Evolutionary conservation across 2,888 invertebrate genomes (phyloP), one percentile per base, ranked within the genome.

Genomic region (Diplolepis rosae): DNA sequence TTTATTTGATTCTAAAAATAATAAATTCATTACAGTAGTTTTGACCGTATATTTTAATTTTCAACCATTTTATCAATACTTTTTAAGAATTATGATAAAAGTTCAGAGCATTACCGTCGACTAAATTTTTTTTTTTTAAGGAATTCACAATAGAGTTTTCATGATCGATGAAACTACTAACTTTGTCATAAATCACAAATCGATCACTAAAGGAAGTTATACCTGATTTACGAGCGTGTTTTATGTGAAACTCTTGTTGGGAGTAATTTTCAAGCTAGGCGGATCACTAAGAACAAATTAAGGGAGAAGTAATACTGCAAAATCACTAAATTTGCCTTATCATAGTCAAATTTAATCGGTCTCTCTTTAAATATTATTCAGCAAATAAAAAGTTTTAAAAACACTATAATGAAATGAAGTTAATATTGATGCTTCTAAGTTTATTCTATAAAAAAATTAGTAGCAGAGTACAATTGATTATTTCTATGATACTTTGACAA

Each of bases 201-300:
- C 65, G 50, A 69, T 61, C 69, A 28, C 15, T 9, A 39, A 24
- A 61, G 35, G 39, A 61, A 61, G 32, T 51, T 67, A 45, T 32
- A n/a, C 22, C 35, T 70, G 72, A 76, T 75, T 74, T 75, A 75
- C 48, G 66, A 70, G 35, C 75, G 24, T 70, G 65, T 39, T 54
- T 72, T 68, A 68, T 66, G 72, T 50, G 70, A 76, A 61, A 68
- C 70, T 66, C 67, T 48, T 15, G 52, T 70, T 66, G 66, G 32
- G 30, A 18, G 51, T 39, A 61, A 61, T 39, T n/a, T 42, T 39
- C 27, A 39, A 22, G 54, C 32, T 15, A 48, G 50, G 67, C 30
- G 32, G 15, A 35, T 42, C 54, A 71, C 74, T 54, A 74, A 71
- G 71, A 69, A 35, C 51, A 74, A 74, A 50, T 42, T 30, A 50